Base-by-base conservation (phyloP, 2,113 vertebrate species). In the Ailuropoda melanoleuca region DNA sequence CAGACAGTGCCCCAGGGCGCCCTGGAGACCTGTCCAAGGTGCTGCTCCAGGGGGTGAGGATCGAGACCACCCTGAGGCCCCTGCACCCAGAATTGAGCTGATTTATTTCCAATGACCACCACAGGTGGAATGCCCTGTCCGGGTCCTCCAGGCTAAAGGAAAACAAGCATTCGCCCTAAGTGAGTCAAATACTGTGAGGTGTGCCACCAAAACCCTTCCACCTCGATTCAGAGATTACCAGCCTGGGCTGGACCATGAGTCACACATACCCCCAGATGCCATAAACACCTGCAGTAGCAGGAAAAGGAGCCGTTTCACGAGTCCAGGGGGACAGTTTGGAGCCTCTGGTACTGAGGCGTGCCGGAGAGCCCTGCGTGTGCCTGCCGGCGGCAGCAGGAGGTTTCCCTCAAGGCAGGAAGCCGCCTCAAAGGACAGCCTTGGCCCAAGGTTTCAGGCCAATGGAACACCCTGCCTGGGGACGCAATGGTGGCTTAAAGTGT, bases 381-480 rank as follows among this genome's bases (percentile, higher is more conserved):
- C 4, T n/a, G 15, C 9, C 7, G 2, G 0, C 0, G 10, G 29
- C 13, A 12, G 68, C 0, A 8, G 21, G 11, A 8, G 21, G 14
- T 14, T 43, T 19, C 88, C 56, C 18, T 48, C 43, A 24, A n/a
- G n/a, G 14, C 80, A 70, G 23, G 53, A 10, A 46, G 23, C 37
- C 17, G 31, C 29, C 39, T 4, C 15, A 11, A 29, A 66, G 13
- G 13, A 56, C 34, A 8, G 50, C 4, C 23, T 0, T 5, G 13
- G 55, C 46, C 34, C 13, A 81, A 50, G 56, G 6, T 50, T 17
- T 82, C 0, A 0, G 19, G 60, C 26, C 31, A 8, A 18, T 0
- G 4, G 43, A 13, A 14, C 48, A 1, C 50, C 29, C 24, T 0
- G 1, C 1, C 0, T 1, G 18, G 0, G 43, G 13, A 39, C 43